These are phyloP conservation scores for Proterorhinus semilunaris DNA, from an alignment of 2,113 vertebrate species.

Conservation along the genomic window DNA sequence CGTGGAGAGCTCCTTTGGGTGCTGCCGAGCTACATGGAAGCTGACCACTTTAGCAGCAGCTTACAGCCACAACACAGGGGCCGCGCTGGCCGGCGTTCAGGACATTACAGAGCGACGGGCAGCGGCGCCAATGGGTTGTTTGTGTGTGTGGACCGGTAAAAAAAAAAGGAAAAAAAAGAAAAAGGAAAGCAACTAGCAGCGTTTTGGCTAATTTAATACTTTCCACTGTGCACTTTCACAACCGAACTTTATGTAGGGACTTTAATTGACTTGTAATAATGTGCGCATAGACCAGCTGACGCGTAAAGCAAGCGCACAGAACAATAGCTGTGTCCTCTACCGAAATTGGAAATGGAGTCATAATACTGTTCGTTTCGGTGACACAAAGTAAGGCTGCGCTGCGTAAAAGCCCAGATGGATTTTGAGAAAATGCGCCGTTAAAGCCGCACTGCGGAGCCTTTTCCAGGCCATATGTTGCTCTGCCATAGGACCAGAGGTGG, in stretches of 20 bases:
- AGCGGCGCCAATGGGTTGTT: slow-evolving; percentile 34
- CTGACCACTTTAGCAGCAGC: slow-evolving; percentile 26
- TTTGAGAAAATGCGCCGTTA: slow-evolving; percentile 32
- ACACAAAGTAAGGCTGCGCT: slow-evolving; percentile 10
- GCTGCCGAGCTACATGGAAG: slow-evolving; percentile 20
- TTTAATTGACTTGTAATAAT: slow-evolving; percentile 32
- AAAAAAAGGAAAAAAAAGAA: neutral
- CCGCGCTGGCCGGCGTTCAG: slow-evolving; percentile 29
- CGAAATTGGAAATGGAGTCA: slow-evolving; percentile 18
- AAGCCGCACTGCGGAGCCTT: neutral
- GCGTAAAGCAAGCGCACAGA: slow-evolving; percentile 11
- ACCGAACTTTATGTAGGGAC: slow-evolving; percentile 9
- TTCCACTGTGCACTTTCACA: slow-evolving; percentile 26
- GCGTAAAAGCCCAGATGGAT: slow-evolving; percentile 49
- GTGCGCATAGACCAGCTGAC: slow-evolving; percentile 23
- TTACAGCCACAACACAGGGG: slow-evolving; percentile 23
- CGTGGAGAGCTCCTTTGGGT: slow-evolving; percentile 49
- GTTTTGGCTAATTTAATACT: neutral
- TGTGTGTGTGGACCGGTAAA: slow-evolving; percentile 7
- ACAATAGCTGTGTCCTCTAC: slow-evolving; percentile 18
- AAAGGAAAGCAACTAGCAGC: neutral
- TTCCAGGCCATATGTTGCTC: no score
- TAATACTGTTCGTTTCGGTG: neutral
- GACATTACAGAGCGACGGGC: slow-evolving; percentile 5
- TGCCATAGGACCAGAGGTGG: no score